Base-by-base conservation (phyloP, 2,888 invertebrate genomes). In the Eupithecia vulgata region DNA sequence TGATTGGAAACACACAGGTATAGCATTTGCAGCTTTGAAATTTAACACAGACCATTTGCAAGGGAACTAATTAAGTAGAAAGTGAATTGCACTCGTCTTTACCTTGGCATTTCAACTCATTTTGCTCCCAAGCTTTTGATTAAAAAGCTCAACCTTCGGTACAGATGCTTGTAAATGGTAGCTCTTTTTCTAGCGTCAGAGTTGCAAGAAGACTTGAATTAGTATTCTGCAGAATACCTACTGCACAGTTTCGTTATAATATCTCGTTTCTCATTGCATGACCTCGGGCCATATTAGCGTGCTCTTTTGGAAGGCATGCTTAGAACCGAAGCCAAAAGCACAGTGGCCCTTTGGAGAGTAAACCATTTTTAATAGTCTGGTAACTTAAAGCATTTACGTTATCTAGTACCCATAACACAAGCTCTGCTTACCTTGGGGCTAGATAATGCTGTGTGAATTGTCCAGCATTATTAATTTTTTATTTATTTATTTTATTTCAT, bases 51-150 rank as follows among this genome's bases (percentile, higher is more conserved):
- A 59, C 34, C 42, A 69, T 73, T 69, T 69, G 45, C 69, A 17
- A 48, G 25, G 42, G 62, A 68, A 67, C 73, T 67, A 73, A 73
- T 73, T 70, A 73, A 73, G 57, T 62, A 42, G 62, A 64, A 52
- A 73, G 64, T 52, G 62, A 42, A 73, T 73, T 67, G 67, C 73
- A 70, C 62, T 64, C 62, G 62, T 73, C 67, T 62, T 61, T 73
- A 34, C 52, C 40, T 40, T 61, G 62, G 62, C 8, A 67, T 67
- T 73, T 67, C 67, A 73, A 30, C 67, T 67, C 67, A 68, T 70
- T 67, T 67, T 64, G 67, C 62, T 62, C 48, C n/a, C 17, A 48
- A 64, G 67, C 61, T 70, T 73, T 68, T 73, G 70, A 73, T 68
- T 73, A 70, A 73, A 70, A 4, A 73, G 61, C 30, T 40, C 68